Conservation (phyloP, 2,113 vertebrate genomes). For the Anarhynchus alexandrinus region DNA sequence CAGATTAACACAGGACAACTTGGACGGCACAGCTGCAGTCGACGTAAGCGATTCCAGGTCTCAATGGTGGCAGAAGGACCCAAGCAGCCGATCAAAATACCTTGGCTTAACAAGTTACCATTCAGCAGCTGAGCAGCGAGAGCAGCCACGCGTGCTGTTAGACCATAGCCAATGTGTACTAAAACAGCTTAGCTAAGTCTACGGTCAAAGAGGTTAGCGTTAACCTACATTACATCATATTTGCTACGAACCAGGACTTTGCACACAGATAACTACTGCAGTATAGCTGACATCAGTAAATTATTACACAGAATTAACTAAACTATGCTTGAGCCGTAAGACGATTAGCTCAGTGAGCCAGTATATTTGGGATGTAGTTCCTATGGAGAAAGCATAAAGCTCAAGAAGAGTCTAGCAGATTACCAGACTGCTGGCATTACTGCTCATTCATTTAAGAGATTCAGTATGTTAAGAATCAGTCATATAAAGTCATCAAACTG, state of each 20-base stretch:
- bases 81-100: neutral
- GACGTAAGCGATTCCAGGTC: neutral
- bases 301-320: slow-evolving; percentile 51
- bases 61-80: neutral
- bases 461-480: neutral
- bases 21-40: neutral
- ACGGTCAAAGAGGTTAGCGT: neutral
- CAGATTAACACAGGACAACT: neutral
- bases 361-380: neutral
- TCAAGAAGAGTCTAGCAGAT: neutral
- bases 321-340: neutral
- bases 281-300: slow-evolving; percentile 23
- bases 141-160: neutral
- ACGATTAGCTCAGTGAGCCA: neutral
- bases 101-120: neutral
- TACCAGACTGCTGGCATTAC: neutral
- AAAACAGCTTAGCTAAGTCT: neutral
- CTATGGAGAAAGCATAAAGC: neutral
- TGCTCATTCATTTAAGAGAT: neutral
- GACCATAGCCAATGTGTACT: neutral
- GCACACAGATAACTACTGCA: slow-evolving; percentile 38
- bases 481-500: neutral
- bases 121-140: neutral
- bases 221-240: slow-evolving; percentile 2
- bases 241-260: slow-evolving; percentile 42